A percentile compares a stretch with the other conserved stretches of the same genome.
These are phyloP conservation scores for cat (Felis catus) DNA, from an alignment of 2,113 vertebrate species.

Conservation along the genomic window DNA sequence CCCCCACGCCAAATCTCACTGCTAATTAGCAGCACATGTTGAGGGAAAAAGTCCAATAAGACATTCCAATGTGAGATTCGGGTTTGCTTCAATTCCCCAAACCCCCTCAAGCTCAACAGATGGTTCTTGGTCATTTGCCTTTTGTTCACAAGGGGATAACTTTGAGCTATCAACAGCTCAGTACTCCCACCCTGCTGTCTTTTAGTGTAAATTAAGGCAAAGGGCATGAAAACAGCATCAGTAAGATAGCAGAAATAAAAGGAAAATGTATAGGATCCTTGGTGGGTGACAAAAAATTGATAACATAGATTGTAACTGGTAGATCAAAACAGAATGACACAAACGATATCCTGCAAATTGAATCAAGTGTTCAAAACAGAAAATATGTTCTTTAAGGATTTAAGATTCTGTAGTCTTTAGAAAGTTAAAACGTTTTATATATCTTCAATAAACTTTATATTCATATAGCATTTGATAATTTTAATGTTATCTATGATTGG, in stretches of 20 bases:
- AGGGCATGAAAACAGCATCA: neutral
- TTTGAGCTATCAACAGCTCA: neutral
- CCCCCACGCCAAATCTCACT: neutral
- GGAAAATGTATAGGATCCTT: neutral
- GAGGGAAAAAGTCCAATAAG: neutral
- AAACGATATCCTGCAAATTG: neutral
- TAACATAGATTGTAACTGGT: neutral
- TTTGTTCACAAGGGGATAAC: neutral
- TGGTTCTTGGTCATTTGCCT: neutral
- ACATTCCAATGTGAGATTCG: neutral
- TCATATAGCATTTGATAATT: neutral
- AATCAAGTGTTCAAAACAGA: neutral
- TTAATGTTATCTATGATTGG: neutral
- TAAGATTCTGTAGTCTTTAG: neutral
- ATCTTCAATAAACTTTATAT: neutral
- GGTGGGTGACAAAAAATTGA: neutral
- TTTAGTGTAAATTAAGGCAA: conserved; percentile 7
- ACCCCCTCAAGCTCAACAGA: neutral
- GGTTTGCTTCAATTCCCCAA: neutral
- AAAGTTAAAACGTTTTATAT: neutral
- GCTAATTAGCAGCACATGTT: conserved; percentile 38
- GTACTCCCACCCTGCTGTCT: neutral
- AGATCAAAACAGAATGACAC: neutral
- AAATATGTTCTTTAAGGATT: neutral
- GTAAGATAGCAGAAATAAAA: neutral